Evolutionary conservation across 2,113 vertebrate species (phyloP).

Genomic region (Origma solitaria): DNA sequence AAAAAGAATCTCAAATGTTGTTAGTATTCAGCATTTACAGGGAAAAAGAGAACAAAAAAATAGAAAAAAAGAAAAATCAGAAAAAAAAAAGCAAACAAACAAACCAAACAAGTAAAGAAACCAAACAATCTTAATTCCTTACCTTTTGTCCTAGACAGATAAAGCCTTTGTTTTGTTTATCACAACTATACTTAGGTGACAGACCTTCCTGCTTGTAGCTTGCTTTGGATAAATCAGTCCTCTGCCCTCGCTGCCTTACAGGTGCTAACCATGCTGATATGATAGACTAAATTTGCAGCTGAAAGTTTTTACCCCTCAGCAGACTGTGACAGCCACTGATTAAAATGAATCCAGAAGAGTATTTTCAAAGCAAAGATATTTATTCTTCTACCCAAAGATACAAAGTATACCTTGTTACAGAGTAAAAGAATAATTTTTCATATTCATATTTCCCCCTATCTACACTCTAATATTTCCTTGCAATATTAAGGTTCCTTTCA

Average conservation of each 20-base stretch:
- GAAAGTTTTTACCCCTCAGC: background rate
- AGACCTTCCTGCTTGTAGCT: background rate
- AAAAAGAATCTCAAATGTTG: background rate
- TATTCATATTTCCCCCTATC: background rate
- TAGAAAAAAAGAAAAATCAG: background rate
- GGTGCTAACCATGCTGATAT: background rate
- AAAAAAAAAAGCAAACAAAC: background rate
- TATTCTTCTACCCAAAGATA: background rate
- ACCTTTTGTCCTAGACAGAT: background rate
- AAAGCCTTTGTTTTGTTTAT: background rate
- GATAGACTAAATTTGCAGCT: background rate
- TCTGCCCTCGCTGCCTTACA: background rate
- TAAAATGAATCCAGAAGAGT: background rate
- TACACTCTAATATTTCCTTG: background rate
- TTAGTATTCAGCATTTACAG: background rate
- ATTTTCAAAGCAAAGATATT: background rate
- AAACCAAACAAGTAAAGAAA: background rate
- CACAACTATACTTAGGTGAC: background rate
- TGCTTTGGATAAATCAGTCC: background rate
- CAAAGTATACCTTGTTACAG: background rate
- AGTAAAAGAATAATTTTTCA: background rate
- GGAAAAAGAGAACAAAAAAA: fast-evolving
- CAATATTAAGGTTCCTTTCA: background rate
- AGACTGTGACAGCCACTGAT: background rate
- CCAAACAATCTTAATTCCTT: background rate